Evolutionary conservation across 2,113 vertebrate species (phyloP).

Genomic region (Poeciliopsis retropinna): DNA sequence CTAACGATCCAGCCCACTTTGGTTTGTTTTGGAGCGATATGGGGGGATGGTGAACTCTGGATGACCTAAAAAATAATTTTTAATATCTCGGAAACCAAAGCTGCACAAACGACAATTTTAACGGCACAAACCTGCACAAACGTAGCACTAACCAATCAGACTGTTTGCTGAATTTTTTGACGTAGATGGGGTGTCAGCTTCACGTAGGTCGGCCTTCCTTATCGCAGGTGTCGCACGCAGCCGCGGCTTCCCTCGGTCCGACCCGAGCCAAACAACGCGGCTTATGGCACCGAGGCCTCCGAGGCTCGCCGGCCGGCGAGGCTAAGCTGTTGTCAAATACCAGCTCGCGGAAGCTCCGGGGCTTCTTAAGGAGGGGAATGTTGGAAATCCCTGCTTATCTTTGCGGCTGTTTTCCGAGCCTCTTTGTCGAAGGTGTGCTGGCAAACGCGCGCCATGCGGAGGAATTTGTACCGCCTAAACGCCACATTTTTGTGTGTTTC

Average conservation of each 20-base stretch:
- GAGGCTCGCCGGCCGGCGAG: neutral
- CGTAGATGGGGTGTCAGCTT: too few species aligned
- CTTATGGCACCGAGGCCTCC: neutral
- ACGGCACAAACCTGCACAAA: too few species aligned
- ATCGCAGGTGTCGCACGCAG: conserved; percentile 27
- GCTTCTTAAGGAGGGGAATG: neutral
- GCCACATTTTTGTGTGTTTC: neutral
- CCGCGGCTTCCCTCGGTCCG: conserved; percentile 14
- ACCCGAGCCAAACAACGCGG: neutral
- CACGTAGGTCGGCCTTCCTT: conserved; percentile 24
- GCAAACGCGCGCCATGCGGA: neutral
- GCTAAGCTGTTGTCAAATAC: neutral
- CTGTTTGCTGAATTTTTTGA: too few species aligned
- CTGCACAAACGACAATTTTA: too few species aligned
- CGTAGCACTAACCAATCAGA: too few species aligned
- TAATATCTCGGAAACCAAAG: too few species aligned
- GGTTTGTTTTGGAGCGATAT: too few species aligned
- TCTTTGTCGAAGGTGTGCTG: neutral
- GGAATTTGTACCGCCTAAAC: neutral
- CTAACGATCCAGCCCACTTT: too few species aligned
- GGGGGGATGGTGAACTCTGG: too few species aligned
- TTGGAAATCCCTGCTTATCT: neutral
- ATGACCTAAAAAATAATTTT: too few species aligned
- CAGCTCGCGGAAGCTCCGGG: neutral
- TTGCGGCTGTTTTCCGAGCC: neutral